phyloP scores from a whole-genome alignment of 2,113 vertebrate genomes.

The Macroglossus sobrinus region DNA sequence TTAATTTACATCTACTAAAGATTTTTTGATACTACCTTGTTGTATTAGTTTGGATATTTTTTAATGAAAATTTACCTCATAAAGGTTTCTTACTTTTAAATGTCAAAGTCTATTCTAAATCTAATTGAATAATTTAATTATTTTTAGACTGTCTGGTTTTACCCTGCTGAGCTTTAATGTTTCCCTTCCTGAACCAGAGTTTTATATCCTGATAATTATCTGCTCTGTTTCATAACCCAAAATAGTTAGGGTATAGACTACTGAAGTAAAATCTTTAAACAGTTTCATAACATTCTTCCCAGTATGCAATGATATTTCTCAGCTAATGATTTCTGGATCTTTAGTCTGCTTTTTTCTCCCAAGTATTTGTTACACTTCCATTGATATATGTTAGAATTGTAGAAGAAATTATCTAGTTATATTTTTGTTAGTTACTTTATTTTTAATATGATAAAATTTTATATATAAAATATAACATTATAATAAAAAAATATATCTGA shows the following conservation, averaged over 20 bases:
- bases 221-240: neutral
- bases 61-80: neutral
- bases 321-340: neutral
- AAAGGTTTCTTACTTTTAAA: neutral
- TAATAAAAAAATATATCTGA: neutral
- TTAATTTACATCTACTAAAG: neutral
- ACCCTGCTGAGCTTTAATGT: neutral
- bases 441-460: neutral
- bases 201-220: slow-evolving; percentile 29
- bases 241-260: neutral
- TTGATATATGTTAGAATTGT: neutral
- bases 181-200: neutral
- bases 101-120: slow-evolving; percentile 20
- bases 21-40: neutral
- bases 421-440: neutral
- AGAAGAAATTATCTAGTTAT: neutral
- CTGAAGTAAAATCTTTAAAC: neutral
- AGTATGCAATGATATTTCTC: neutral
- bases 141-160: slow-evolving; percentile 21
- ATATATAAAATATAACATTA: neutral
- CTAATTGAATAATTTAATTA: slow-evolving; percentile 39
- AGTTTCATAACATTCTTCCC: neutral
- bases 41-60: neutral
- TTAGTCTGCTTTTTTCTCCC: neutral
- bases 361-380: neutral